Percentiles rank a stretch among this genome's conserved stretches.
Conservation (phyloP, 2,888 invertebrate genomes). For the Clitarchus hookeri region DNA sequence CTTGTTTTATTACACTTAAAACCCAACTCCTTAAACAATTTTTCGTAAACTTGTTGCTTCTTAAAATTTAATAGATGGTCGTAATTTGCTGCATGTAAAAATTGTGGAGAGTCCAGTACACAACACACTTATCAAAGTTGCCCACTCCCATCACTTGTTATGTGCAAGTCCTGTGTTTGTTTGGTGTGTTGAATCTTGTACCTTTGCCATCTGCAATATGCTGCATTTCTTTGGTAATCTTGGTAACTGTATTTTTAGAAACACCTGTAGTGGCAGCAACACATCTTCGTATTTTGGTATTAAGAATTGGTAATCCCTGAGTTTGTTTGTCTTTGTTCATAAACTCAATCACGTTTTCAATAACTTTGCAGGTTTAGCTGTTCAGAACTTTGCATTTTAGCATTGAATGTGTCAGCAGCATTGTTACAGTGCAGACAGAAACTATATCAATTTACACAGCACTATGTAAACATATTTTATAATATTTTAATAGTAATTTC, state of each 20-base stretch:
- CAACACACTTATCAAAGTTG: background rate
- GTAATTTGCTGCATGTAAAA: background rate
- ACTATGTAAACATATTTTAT: too few species aligned
- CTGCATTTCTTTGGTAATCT: background rate
- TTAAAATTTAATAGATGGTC: background rate
- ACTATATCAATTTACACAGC: too few species aligned
- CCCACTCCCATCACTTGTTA: background rate
- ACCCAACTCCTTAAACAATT: background rate
- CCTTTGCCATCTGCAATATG: background rate
- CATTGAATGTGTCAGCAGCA: background rate
- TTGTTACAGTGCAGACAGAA: background rate
- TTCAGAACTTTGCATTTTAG: background rate
- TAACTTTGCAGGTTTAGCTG: background rate
- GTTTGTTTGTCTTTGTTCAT: background rate
- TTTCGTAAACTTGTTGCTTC: background rate
- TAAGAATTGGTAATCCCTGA: background rate
- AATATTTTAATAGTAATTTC: too few species aligned
- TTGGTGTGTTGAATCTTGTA: background rate
- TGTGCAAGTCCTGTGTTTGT: background rate
- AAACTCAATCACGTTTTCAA: too few species aligned
- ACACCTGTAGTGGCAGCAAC: background rate
- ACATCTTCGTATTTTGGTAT: background rate
- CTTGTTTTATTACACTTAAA: conserved; percentile 4
- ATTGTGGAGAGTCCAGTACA: background rate
- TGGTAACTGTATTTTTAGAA: background rate